Base-by-base conservation (phyloP, 2,797 vertebrate species). In the Craterocephalus amniculus region DNA sequence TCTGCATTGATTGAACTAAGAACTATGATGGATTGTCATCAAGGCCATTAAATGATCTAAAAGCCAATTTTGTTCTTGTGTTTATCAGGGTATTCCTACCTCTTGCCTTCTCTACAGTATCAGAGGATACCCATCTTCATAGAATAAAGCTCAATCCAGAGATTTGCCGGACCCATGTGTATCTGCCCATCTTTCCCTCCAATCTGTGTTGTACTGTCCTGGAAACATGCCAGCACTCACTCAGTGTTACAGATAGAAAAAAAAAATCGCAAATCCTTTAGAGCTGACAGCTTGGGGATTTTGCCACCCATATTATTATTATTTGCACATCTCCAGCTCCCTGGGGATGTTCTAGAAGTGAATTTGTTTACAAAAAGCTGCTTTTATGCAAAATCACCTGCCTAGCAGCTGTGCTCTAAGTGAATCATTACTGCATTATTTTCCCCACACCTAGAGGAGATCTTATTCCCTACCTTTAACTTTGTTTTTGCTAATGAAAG, bases 281-380 rank as follows among this genome's bases (percentile, higher is more conserved):
- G 81, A 86, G 81, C 85, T 80, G 70, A 88, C 79, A 86, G 88
- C 78, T 81, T 81, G 80, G 79, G 81, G 85, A 87, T 86, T 90
- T 84, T 78, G 38, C 77, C 83, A 80, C 78, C 81, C 74, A 73
- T 88, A 68, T 70, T 70, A 87, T 81, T 66, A 85, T 83, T 83
- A 83, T 84, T 75, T 79, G 72, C 75, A 65, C 38, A 14, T 80
- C 73, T 73, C 40, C 65, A 0, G 40, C 72, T 52, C 31, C 7
- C 27, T 66, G 71, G 61, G 34, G 31, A 61, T 55, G 58, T 72
- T 72, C 43, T 56, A 62, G 68, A 78, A 62, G 55, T 74, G 64
- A 61, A 48, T 67, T 55, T 72, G 52, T 76, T 67, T 63, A 76
- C 56, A 65, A 64, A 80, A 81, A 80, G 61, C 70, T 63, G 56